Conservation (phyloP, 2,797 vertebrate species). For the Atherinosoma microstoma region DNA sequence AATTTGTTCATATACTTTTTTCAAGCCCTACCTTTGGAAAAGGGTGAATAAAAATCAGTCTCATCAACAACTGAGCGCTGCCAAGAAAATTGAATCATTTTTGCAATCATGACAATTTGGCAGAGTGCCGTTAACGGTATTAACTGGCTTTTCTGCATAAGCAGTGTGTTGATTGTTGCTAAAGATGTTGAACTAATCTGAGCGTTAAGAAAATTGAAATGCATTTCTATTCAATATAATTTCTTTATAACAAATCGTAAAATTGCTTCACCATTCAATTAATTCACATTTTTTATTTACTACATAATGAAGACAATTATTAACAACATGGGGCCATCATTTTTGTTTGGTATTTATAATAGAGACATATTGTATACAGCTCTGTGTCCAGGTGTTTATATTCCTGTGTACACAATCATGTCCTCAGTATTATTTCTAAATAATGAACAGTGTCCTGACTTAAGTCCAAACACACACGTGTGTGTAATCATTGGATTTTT, state of each 20-base stretch:
- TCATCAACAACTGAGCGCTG: slow-evolving; percentile 94
- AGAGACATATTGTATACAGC: background rate
- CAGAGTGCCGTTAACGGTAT: slow-evolving; percentile 96
- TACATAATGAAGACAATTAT: background rate
- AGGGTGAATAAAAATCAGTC: slow-evolving; percentile 96
- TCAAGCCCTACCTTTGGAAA: slow-evolving; percentile 93
- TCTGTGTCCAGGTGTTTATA: slow-evolving; percentile 2
- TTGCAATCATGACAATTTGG: slow-evolving; percentile 98
- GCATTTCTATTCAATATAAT: slow-evolving; percentile 20
- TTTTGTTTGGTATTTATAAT: slow-evolving; percentile 4
- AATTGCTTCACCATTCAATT: slow-evolving; percentile 5
- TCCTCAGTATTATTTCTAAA: slow-evolving; percentile 12
- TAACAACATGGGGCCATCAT: background rate
- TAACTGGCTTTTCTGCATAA: slow-evolving; percentile 96
- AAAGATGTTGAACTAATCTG: slow-evolving; percentile 71
- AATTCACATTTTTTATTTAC: background rate
- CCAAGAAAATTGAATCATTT: slow-evolving; percentile 95
- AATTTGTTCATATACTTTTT: slow-evolving; percentile 94
- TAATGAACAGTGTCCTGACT: slow-evolving; percentile 22
- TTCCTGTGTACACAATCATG: slow-evolving; percentile 16
- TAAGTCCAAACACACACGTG: slow-evolving; percentile 39
- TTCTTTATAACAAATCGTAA: slow-evolving; percentile 2
- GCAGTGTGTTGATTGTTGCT: slow-evolving; percentile 93
- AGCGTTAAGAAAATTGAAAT: slow-evolving; percentile 52
- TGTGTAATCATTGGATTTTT: slow-evolving; percentile 13